Evolutionary conservation across 1,140 invertebrate genomes (phyloP).

Genomic region (Heliconius hermathena): DNA sequence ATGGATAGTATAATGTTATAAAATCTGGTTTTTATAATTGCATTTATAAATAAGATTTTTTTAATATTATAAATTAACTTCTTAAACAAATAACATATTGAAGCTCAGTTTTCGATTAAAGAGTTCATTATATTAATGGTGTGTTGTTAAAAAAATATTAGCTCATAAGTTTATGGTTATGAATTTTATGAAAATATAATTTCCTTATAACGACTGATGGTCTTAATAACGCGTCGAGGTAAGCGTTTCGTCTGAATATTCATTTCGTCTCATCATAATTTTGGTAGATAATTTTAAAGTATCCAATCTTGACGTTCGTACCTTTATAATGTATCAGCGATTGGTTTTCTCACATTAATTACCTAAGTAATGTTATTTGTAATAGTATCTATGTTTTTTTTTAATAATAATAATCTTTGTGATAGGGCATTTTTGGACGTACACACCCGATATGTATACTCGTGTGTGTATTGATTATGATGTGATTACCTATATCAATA

Average conservation of each 20-base stretch:
- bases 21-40: not conserved
- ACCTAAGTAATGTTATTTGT: not conserved
- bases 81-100: constrained; percentile 13
- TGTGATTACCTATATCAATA: too few species aligned
- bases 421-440: not conserved
- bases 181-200: constrained; percentile 79
- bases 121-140: constrained; percentile 68
- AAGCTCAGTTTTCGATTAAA: constrained; percentile 11
- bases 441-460: too few species aligned
- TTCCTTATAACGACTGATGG: constrained; percentile 73
- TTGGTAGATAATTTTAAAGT: constrained; percentile 77
- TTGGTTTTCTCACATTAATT: constrained; percentile 69
- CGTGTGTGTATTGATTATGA: too few species aligned
- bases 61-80: not conserved
- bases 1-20: not conserved
- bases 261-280: constrained; percentile 78
- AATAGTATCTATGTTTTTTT: not conserved
- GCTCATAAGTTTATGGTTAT: constrained; percentile 76
- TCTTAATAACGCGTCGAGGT: constrained; percentile 73
- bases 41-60: not conserved
- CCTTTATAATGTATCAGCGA: constrained; percentile 46
- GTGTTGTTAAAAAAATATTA: constrained; percentile 75
- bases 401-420: not conserved
- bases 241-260: constrained; percentile 79
- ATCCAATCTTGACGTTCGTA: constrained; percentile 59